phyloP scores from a whole-genome alignment of 2,888 invertebrate genomes.

The Stenolophus ochropezus region DNA sequence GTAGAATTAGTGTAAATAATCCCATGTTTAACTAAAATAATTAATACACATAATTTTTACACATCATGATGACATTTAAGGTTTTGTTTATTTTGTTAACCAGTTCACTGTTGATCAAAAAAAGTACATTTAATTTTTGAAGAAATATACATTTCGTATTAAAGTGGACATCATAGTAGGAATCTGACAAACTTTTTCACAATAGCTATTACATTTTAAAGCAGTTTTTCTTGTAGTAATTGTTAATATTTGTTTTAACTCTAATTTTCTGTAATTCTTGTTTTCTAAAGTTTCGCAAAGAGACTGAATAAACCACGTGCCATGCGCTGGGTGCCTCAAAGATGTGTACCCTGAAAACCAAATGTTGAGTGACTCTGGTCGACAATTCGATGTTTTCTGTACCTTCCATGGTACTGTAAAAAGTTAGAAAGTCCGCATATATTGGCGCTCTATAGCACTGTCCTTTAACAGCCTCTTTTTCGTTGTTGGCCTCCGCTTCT shows the following conservation, averaged over 20 bases:
- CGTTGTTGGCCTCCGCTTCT: not conserved
- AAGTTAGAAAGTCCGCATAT: constrained; percentile 18
- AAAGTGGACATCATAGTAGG: constrained; percentile 34
- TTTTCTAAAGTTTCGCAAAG: constrained; percentile 43
- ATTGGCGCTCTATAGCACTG: constrained; percentile 9
- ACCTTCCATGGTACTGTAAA: constrained; percentile 48
- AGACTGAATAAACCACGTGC: constrained; percentile 47
- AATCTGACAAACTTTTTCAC: constrained; percentile 21
- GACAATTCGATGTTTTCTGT: not conserved
- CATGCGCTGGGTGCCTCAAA: constrained; percentile 14
- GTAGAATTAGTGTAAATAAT: too few species aligned
- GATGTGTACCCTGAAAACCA: constrained; percentile 10
- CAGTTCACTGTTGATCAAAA: too few species aligned
- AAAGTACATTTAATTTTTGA: too few species aligned
- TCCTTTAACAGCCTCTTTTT: not conserved
- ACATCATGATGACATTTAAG: too few species aligned
- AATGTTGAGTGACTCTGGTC: not conserved
- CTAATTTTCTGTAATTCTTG: constrained; percentile 28
- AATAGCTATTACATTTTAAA: constrained; percentile 29
- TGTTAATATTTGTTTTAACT: constrained; percentile 28
- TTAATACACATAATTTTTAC: too few species aligned
- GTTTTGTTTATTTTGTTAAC: too few species aligned
- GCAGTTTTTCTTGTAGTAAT: constrained; percentile 17
- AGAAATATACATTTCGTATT: constrained; percentile 36
- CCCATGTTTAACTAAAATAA: too few species aligned